phyloP scores from a whole-genome alignment of 2,113 vertebrate species.

The Cavia porcellus region DNA sequence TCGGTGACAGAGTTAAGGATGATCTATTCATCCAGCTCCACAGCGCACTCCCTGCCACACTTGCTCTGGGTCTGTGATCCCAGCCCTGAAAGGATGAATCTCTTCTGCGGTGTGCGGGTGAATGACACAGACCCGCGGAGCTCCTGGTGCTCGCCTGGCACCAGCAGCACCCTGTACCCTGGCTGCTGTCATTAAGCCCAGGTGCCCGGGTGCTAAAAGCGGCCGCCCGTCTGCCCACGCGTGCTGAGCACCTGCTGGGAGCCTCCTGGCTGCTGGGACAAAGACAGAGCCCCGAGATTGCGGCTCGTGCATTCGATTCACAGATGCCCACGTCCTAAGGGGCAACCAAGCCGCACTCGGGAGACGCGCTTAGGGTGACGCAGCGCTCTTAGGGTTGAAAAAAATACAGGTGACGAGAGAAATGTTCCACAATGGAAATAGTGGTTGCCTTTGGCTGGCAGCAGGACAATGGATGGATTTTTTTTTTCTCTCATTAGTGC shows the following conservation, averaged over 20 bases:
- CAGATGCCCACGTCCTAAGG: neutral
- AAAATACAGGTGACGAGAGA: neutral
- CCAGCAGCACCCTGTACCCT: accelerated
- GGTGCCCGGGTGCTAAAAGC: neutral
- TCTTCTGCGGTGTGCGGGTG: accelerated
- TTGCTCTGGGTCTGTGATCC: neutral
- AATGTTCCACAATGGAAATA: neutral
- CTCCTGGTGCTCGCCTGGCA: neutral
- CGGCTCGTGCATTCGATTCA: no score
- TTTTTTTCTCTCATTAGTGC: neutral
- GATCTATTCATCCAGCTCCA: neutral
- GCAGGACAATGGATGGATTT: neutral
- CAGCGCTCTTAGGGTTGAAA: neutral
- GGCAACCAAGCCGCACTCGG: neutral
- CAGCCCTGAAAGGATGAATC: neutral
- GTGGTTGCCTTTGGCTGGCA: neutral
- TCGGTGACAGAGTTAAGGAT: neutral
- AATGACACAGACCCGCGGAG: no score
- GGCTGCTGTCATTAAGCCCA: neutral
- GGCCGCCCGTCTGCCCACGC: neutral
- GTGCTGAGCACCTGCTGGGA: neutral
- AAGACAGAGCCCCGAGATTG: accelerated
- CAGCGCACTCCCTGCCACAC: neutral
- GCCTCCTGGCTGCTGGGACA: neutral
- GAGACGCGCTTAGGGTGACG: accelerated